Base-by-base conservation (phyloP, 64 coral and sea anemone genomes). In the Montipora capricornis region DNA sequence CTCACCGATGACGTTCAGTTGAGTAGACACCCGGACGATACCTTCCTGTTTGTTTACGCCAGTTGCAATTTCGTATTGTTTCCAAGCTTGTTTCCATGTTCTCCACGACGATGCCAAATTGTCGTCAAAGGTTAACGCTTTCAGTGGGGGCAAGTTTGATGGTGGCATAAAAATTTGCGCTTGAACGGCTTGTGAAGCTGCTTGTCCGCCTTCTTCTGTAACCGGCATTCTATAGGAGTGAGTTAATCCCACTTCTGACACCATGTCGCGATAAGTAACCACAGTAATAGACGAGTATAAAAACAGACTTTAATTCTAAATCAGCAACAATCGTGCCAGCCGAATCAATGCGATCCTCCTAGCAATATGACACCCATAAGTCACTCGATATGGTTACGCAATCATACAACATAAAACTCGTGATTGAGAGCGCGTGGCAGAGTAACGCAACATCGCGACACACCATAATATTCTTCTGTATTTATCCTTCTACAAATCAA, bases 51-150 rank as follows among this genome's bases (percentile, higher is more conserved):
- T 84, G 16, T 84, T 2, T 10, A 66, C 81, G 5, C 52, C 81
- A 11, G 55, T 84, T 1, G 53, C 52, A 24, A 84, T 84, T 84
- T 84, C 81, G 62, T 64, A 84, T 4, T 55, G 52, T 8, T 84
- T 59, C 81, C 81, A 84, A n/a, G 55, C 81, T 68, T 59, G n/a
- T 62, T 84, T 84, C 81, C 19, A 84, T 9, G 55, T 5, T 84
- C 26, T 64, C 60, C 60, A 64, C 9, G 11, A 14, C 60, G 60
- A 14, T 12, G 60, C 60, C 13, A 64, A 64, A 57, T 57, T 57
- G 6, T 57, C 53, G 53, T 57, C 53, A 57, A 57, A 57, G 11
- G 6, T 6, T 57, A 57, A 57, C 53, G 53, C 53, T 57, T 57
- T 57, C 5, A 2, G 52, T 10, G 52, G 52, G 6, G 52, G 52